These are phyloP conservation scores for Mimachlamys varia DNA, from an alignment of 2,888 invertebrate species.

Conservation along the genomic window DNA sequence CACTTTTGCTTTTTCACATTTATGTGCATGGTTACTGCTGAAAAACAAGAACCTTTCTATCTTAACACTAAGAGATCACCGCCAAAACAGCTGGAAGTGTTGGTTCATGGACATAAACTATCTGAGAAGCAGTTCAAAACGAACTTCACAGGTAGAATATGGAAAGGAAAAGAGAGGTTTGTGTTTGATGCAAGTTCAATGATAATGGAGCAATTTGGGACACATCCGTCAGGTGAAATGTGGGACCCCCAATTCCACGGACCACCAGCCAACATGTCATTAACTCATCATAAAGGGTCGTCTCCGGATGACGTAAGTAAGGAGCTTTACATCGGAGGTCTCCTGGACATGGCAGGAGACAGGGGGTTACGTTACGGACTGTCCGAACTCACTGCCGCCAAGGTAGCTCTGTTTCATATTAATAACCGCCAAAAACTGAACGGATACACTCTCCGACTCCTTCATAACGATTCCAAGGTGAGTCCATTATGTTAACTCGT, in stretches of 20 bases:
- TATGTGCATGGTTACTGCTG: neutral
- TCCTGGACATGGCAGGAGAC: neutral
- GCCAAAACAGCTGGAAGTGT: neutral
- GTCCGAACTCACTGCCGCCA: neutral
- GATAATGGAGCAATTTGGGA: neutral
- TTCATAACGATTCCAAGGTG: neutral
- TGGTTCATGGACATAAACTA: neutral
- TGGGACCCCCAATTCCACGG: neutral
- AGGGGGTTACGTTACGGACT: neutral
- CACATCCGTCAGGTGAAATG: neutral
- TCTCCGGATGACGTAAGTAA: neutral
- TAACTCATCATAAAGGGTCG: neutral
- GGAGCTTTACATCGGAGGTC: neutral
- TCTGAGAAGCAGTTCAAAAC: neutral
- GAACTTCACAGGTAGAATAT: neutral
- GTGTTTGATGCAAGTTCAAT: neutral
- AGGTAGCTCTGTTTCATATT: neutral
- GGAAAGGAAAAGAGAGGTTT: neutral
- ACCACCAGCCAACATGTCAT: neutral
- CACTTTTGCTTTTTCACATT: neutral
- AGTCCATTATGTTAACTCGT: neutral
- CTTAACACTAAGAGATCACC: neutral
- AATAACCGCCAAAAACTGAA: neutral
- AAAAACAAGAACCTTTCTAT: neutral
- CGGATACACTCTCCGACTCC: neutral